Evolutionary conservation across 2,888 invertebrate species (phyloP).

Genomic region (Blera fallax): DNA sequence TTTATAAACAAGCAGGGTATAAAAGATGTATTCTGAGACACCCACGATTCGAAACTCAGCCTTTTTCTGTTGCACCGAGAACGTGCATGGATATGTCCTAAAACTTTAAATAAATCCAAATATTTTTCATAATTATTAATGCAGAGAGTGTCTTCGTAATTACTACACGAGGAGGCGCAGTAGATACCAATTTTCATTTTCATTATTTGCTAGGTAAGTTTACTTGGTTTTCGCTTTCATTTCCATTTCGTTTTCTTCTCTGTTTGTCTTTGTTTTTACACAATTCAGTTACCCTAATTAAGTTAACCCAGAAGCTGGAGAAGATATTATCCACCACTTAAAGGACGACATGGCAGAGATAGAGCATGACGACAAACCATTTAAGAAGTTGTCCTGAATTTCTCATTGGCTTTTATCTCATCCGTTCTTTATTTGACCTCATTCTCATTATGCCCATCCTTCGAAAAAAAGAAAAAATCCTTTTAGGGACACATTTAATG

Average conservation of each 20-base stretch:
- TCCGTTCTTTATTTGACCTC: background rate
- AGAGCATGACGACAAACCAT: background rate
- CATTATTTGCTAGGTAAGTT: conserved; percentile 17
- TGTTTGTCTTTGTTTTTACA: background rate
- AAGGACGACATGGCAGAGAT: background rate
- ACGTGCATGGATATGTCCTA: no score
- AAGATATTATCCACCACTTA: background rate
- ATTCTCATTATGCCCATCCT: background rate
- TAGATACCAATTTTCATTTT: no score
- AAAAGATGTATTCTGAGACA: no score
- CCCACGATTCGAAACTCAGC: no score
- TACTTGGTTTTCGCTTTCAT: conserved; percentile 15
- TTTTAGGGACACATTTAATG: conserved; percentile 30
- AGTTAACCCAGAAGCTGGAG: background rate
- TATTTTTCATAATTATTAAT: no score
- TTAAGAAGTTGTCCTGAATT: conserved; percentile 29
- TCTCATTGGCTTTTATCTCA: background rate
- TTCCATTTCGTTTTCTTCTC: background rate
- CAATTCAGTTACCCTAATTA: conserved; percentile 44
- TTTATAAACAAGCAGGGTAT: no score
- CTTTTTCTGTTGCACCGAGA: no score
- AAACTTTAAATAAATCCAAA: no score
- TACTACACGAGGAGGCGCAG: no score
- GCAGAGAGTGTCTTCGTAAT: no score
- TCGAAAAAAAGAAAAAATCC: conserved; percentile 16